Base-by-base conservation (phyloP, 2,888 invertebrate genomes). In the Drosophila mimetica region DNA sequence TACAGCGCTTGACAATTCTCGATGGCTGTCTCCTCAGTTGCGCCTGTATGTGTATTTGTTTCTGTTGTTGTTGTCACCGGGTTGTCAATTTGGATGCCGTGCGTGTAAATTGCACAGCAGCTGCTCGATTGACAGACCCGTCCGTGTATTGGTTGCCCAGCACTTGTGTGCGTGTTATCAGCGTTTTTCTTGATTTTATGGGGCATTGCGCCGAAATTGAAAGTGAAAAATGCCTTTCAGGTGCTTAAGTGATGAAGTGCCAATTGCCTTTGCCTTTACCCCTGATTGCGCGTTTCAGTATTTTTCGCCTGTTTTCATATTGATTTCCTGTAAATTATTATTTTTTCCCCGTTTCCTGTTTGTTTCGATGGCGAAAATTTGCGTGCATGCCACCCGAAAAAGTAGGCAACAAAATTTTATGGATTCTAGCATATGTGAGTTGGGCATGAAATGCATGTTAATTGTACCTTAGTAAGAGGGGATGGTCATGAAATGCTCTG, bases 201-300 rank as follows among this genome's bases (percentile, higher is more conserved):
- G 75, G 80, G 77, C 50, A 69, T 76, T 79, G 77, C 74, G 60
- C 42, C 74, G 74, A 85, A 88, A 88, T 86, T 87, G 88, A 88
- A 88, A 88, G 86, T 88, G 86, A 88, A 88, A 88, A 88, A 88
- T 88, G 86, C 79, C 64, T 77, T 82, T 75, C 80, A 86, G 84
- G 84, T 88, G 84, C 83, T 79, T 85, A 79, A 78, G 81, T 86
- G 83, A 86, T 88, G 85, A 83, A 85, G 85, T 88, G 88, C 73
- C 86, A 88, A 86, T 85, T 86, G 85, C 48, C 25, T 46, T 51
- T 53, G 70, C 44, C 48, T 46, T 71, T 75, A 64, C 36, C 76
- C 71, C 72, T 85, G 82, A 86, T 86, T 86, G 83, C 74, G 66
- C 74, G 71, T 66, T 75, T 66, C 20, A 47, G 30, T 51, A 46